Evolutionary conservation across 2,797 vertebrate species (phyloP).

Genomic region (Poeciliopsis paucimaculata): DNA sequence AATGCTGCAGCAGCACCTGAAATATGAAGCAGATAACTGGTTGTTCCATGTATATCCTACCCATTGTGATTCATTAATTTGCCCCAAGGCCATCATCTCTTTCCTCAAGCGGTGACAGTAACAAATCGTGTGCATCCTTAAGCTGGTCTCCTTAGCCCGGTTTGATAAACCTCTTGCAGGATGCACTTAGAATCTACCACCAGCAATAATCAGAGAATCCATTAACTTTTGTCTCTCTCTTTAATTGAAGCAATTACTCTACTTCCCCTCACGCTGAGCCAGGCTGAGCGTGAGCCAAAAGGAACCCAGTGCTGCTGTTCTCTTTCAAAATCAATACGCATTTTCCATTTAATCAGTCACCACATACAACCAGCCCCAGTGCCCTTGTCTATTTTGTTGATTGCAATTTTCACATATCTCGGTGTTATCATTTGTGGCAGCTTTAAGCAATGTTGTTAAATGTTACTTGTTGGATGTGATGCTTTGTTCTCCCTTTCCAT

Average conservation of each 20-base stretch:
- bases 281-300: slow-evolving; percentile 31
- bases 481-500: neutral
- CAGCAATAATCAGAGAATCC: slow-evolving; percentile 60
- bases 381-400: slow-evolving; percentile 35
- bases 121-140: slow-evolving; percentile 13
- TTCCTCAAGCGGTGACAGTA: neutral
- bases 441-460: slow-evolving; percentile 38
- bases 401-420: slow-evolving; percentile 30
- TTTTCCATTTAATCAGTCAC: slow-evolving; percentile 47
- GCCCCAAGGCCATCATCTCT: neutral
- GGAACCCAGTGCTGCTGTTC: slow-evolving; percentile 13
- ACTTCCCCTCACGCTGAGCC: slow-evolving; percentile 30
- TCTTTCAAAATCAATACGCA: slow-evolving; percentile 50
- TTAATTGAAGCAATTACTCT: slow-evolving; percentile 69
- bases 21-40: neutral
- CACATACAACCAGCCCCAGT: slow-evolving; percentile 28
- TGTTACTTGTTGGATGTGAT: slow-evolving; percentile 29
- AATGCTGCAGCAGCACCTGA: slow-evolving; percentile 79
- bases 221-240: slow-evolving; percentile 54
- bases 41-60: slow-evolving; percentile 7
- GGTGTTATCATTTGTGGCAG: slow-evolving; percentile 23
- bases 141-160: slow-evolving; percentile 5
- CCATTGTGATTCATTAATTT: slow-evolving; percentile 19
- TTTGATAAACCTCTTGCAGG: slow-evolving; percentile 33
- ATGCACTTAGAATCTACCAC: slow-evolving; percentile 42